Percentiles rank a stretch among this genome's conserved stretches.
Conservation (phyloP, 1,140 invertebrate genomes). For the Listronotus oregonensis region DNA sequence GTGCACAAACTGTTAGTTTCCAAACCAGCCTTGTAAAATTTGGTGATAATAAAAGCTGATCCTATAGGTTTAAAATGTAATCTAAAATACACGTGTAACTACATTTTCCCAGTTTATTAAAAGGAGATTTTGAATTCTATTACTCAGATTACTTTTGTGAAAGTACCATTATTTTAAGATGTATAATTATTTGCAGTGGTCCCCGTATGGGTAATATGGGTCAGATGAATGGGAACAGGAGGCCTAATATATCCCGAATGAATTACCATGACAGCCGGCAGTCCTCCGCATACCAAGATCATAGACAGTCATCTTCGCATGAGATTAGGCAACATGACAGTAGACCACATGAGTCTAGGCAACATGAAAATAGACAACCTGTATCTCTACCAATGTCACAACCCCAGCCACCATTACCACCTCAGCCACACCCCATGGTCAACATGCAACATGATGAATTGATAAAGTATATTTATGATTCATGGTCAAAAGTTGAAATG, state of each 20-base stretch:
- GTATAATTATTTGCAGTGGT: constrained; percentile 11
- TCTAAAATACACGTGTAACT: not conserved
- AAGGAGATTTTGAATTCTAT: too few species aligned
- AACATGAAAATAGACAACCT: constrained; percentile 25
- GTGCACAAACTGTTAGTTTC: not conserved
- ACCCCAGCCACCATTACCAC: too few species aligned
- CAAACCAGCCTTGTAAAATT: too few species aligned
- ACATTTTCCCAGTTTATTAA: not conserved
- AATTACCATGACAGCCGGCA: constrained; percentile 21
- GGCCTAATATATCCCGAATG: constrained; percentile 22
- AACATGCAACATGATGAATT: constrained; percentile 54
- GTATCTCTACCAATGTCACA: constrained; percentile 3
- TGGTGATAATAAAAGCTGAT: too few species aligned
- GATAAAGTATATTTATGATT: constrained; percentile 53
- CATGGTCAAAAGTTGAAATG: constrained; percentile 54
- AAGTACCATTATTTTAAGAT: not conserved
- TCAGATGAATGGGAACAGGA: constrained; percentile 32
- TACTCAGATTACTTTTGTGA: too few species aligned
- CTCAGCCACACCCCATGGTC: constrained; percentile 30
- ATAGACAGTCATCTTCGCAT: constrained; percentile 27
- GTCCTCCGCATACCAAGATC: constrained; percentile 20
- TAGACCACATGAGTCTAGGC: constrained; percentile 10
- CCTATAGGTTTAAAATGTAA: not conserved
- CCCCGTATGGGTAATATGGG: constrained; percentile 32
- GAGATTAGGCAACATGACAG: constrained; percentile 17